Percentiles rank a stretch among this genome's conserved stretches.
Evolutionary conservation across 2,113 vertebrate species (phyloP).

Genomic region (Thermophis baileyi): DNA sequence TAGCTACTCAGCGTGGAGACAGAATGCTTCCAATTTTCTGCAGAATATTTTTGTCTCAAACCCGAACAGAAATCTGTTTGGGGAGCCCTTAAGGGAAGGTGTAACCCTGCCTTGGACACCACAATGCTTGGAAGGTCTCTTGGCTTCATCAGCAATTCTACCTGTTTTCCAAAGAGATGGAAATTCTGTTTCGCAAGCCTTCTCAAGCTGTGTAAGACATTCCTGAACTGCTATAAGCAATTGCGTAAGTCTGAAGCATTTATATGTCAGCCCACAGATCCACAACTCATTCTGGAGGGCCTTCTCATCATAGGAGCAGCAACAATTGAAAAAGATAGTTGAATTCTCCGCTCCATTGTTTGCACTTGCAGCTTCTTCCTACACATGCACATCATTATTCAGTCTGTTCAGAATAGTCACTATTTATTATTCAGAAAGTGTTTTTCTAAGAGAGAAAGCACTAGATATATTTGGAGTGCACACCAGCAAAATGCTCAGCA

Average conservation of each 20-base stretch:
- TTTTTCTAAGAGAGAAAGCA: neutral
- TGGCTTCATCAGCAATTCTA: neutral
- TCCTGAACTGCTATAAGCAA: neutral
- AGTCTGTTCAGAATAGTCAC: neutral
- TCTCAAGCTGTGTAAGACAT: neutral
- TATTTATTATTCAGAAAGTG: neutral
- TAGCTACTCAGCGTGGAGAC: neutral
- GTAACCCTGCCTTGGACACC: neutral
- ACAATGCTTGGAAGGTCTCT: neutral
- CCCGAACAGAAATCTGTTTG: neutral
- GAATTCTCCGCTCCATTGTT: neutral
- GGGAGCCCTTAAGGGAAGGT: neutral
- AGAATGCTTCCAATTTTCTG: neutral
- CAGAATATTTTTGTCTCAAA: neutral
- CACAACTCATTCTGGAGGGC: neutral
- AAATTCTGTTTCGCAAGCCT: neutral
- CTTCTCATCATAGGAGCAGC: neutral
- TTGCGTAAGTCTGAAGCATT: neutral
- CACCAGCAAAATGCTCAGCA: neutral
- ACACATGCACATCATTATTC: neutral
- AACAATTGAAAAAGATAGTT: neutral
- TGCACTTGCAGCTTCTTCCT: neutral
- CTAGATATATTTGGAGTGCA: neutral
- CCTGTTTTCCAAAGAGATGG: neutral
- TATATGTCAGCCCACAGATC: neutral